Evolutionary conservation across 2,113 vertebrate genomes (phyloP), one percentile per base, ranked within the genome.

Genomic region (Emberiza fucata): DNA sequence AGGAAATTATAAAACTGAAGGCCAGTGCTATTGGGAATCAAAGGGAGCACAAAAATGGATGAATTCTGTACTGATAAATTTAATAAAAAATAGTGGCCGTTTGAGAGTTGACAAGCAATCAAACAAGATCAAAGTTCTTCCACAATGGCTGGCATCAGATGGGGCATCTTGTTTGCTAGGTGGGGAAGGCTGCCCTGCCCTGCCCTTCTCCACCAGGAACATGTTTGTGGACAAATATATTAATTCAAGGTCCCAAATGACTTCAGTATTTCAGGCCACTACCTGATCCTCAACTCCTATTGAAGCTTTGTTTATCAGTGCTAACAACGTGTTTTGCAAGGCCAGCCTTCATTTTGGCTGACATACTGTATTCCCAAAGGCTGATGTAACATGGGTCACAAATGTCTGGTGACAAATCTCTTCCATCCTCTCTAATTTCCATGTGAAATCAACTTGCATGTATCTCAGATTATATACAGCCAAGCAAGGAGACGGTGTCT

Each of bases 381-480:
- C 44, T 95, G 92, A 94, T 64, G 83, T 69, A 96, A 95, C 77
- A 61, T 25, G n/a, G 72, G 69, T 83, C 25, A 6, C 35, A 87
- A 92, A 76, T 18, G 61, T 45, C 94, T 89, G 65, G 68, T 88
- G 88, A 94, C 68, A 92, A 88, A 94, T 81, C 80, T 92, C 86
- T 94, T 84, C 92, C 69, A 66, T 59, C 51, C 76, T 78, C 76
- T 78, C 68, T 71, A 89, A 89, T 81, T 86, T 93, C 69, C 86
- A 44, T 14, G 40, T 91, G 94, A 95, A 95, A 94, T 92, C 88
- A 80, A 42, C 47, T 82, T 57, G 39, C 80, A 47, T 70, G 75
- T 42, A 82, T 65, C 50, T 39, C 54, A 78, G 56, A 73, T 86
- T 86, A 78, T 59, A 78, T 11, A 86, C 59, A 35, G 56, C 56